These are phyloP conservation scores for Caenorhabditis sinica DNA, from an alignment of 2,888 invertebrate species.

Conservation along the genomic window DNA sequence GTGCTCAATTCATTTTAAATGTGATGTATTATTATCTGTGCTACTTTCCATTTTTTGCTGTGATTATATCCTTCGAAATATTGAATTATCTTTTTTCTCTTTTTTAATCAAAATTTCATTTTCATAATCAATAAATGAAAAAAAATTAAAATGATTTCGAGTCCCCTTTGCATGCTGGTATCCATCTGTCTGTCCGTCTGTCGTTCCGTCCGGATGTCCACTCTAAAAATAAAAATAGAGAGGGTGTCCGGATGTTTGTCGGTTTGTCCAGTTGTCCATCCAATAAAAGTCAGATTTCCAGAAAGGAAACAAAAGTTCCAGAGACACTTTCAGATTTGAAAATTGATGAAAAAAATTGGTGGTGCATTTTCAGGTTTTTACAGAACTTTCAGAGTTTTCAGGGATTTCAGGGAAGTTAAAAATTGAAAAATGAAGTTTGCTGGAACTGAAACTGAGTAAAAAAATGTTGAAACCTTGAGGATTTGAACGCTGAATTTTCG, in stretches of 20 bases:
- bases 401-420: neutral
- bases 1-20: constrained; percentile 14
- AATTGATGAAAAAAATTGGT: constrained; percentile 15
- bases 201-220: too few species aligned
- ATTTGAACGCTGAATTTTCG: neutral
- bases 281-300: too few species aligned
- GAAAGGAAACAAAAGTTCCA: neutral
- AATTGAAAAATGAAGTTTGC: neutral
- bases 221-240: too few species aligned
- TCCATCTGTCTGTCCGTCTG: neutral
- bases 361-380: constrained; percentile 44
- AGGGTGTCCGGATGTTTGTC: neutral
- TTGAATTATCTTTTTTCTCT: constrained; percentile 35
- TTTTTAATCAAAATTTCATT: constrained; percentile 11
- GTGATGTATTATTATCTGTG: constrained; percentile 26
- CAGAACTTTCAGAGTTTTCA: constrained; percentile 4
- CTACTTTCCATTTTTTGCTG: constrained; percentile 15
- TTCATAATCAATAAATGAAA: constrained; percentile 39
- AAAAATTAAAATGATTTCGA: neutral
- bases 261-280: constrained; percentile 2
- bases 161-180: constrained; percentile 15
- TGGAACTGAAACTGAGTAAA: neutral
- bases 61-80: constrained; percentile 41
- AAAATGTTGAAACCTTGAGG: neutral
- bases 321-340: constrained; percentile 15